phyloP scores from a whole-genome alignment of 2,113 vertebrate species.

The Peucedramus taeniatus region DNA sequence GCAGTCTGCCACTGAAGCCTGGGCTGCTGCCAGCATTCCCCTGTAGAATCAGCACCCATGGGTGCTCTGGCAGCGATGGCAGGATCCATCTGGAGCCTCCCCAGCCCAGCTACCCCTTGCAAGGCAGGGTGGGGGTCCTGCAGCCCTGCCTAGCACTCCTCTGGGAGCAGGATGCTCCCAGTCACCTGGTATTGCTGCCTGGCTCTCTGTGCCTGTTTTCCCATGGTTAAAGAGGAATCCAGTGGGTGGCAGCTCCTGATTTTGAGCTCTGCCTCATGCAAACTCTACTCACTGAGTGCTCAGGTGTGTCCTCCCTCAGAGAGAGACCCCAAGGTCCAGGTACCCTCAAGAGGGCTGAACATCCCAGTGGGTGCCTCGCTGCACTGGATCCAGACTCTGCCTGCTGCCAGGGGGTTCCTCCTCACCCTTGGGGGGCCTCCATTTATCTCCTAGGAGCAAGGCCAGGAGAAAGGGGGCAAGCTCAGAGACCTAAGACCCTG shows the following conservation, averaged over 20 bases:
- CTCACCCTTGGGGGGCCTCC: not conserved
- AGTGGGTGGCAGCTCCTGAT: not conserved
- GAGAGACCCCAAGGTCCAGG: not conserved
- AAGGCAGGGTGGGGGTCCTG: not conserved
- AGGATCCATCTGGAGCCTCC: not conserved
- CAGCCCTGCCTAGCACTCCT: not conserved
- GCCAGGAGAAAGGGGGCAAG: not conserved
- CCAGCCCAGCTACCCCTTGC: not conserved
- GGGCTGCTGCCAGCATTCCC: not conserved
- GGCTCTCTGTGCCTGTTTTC: not conserved
- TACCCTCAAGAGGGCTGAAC: not conserved
- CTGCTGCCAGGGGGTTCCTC: not conserved
- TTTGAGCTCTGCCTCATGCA: not conserved
- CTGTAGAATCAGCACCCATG: not conserved
- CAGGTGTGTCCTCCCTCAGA: not conserved
- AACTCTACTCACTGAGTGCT: rapidly evolving
- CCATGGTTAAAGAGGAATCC: not conserved
- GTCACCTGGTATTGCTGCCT: not conserved
- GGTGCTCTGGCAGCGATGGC: not conserved
- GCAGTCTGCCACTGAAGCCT: not conserved
- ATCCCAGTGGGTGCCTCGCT: not conserved
- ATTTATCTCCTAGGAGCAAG: not conserved
- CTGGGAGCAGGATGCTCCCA: not conserved
- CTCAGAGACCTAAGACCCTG: not conserved
- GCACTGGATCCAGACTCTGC: not conserved